Percentiles rank a stretch among this genome's conserved stretches.
These are phyloP conservation scores for Pseudomyrmex concolor DNA, from an alignment of 1,140 invertebrate species.

Conservation along the genomic window DNA sequence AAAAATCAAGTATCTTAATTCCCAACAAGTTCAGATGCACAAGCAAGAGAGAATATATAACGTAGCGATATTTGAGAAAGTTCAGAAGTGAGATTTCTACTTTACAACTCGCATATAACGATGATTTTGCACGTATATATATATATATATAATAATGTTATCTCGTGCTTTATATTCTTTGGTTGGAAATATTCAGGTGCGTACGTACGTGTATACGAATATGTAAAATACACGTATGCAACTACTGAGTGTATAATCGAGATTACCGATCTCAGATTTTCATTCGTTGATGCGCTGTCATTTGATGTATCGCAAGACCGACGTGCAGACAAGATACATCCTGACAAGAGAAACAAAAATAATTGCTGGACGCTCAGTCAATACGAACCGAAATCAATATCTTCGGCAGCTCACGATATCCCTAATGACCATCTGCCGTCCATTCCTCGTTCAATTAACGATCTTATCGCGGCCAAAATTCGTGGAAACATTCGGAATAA, in stretches of 20 bases:
- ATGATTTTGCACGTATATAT: neutral
- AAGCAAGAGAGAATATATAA: no score
- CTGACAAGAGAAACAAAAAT: neutral
- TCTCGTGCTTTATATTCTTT: neutral
- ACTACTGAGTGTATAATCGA: neutral
- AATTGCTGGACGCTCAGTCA: neutral
- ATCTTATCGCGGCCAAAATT: slow-evolving; percentile 19
- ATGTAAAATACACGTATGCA: neutral
- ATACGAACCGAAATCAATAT: slow-evolving; percentile 35
- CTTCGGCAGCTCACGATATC: slow-evolving; percentile 15
- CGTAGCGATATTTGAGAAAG: neutral
- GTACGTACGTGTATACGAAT: neutral
- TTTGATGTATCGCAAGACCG: neutral
- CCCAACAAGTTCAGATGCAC: no score
- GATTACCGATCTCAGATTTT: neutral
- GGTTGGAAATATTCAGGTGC: neutral
- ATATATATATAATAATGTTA: neutral
- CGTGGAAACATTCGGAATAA: slow-evolving; percentile 61
- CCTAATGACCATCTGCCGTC: slow-evolving; percentile 4
- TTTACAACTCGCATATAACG: neutral
- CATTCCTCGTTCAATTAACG: slow-evolving; percentile 20
- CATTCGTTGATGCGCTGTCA: neutral
- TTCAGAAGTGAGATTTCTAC: neutral
- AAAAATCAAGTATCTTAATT: neutral
- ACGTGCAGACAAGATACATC: neutral